These are phyloP conservation scores for Harpegnathos saltator DNA, from an alignment of 1,140 invertebrate genomes.

Conservation along the genomic window DNA sequence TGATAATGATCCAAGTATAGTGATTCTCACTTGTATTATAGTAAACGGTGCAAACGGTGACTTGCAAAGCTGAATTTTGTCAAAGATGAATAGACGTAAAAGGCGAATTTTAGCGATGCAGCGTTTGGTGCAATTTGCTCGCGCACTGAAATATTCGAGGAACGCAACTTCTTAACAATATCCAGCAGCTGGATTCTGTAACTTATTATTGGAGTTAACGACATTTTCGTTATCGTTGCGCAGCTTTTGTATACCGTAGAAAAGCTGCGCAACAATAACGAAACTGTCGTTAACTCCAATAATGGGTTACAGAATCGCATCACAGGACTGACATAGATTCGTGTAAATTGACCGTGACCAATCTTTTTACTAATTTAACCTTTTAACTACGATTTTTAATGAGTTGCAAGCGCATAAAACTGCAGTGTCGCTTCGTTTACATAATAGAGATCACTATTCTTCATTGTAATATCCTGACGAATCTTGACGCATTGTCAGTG, in stretches of 20 bases:
- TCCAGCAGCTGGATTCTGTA: too few relatives aligned
- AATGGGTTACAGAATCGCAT: too few relatives aligned
- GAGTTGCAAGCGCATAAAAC: background rate
- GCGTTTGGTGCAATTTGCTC: background rate
- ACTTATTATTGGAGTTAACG: too few relatives aligned
- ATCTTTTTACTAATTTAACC: conserved; percentile 36
- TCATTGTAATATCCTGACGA: conserved; percentile 20
- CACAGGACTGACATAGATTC: background rate
- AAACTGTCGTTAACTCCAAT: too few relatives aligned
- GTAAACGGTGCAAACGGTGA: background rate
- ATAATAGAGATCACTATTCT: background rate
- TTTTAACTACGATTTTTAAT: conserved; percentile 48
- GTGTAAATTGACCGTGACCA: background rate
- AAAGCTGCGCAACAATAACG: too few relatives aligned
- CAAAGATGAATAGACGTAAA: background rate
- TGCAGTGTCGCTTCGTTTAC: background rate
- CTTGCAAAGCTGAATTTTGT: background rate
- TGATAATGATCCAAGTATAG: background rate
- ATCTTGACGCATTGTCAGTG: background rate
- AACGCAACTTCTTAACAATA: conserved; percentile 5
- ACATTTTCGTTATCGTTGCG: too few relatives aligned
- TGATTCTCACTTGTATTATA: background rate
- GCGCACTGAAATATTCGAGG: background rate
- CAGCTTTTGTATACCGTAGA: too few relatives aligned
- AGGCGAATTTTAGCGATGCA: too few relatives aligned